Conservation (phyloP, 2,888 invertebrate species). For the Octonoba sinensis region DNA sequence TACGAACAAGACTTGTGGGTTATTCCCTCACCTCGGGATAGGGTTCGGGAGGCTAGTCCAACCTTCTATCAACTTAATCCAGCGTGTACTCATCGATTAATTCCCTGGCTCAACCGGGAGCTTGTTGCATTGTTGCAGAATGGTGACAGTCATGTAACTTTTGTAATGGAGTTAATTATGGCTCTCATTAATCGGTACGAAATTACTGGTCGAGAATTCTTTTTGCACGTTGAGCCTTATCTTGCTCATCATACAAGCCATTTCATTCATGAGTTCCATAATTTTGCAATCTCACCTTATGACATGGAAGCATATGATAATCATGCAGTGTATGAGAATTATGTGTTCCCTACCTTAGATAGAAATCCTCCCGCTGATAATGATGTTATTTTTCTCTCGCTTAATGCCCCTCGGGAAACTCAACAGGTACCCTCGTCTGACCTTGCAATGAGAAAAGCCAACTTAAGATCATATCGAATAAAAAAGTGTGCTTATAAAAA, state of each 20-base stretch:
- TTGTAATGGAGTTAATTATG: conserved; percentile 80
- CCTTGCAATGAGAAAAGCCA: background rate
- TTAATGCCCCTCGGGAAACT: background rate
- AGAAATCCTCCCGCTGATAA: conserved; percentile 10
- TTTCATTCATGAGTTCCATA: conserved; percentile 89
- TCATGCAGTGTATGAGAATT: conserved; percentile 69
- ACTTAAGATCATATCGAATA: background rate
- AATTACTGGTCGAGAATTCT: conserved; percentile 76
- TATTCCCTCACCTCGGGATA: conserved; percentile 78
- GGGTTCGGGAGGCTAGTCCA: conserved; percentile 81
- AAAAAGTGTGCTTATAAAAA: background rate
- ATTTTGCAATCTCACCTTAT: conserved; percentile 87
- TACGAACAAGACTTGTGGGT: conserved; percentile 85
- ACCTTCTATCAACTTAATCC: conserved; percentile 76
- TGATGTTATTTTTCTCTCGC: conserved; percentile 37
- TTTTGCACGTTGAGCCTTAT: conserved; percentile 78
- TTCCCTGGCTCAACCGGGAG: conserved; percentile 91
- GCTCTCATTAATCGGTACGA: conserved; percentile 77
- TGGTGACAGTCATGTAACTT: conserved; percentile 70
- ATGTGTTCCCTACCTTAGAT: background rate
- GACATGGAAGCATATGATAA: conserved; percentile 81
- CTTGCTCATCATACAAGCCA: conserved; percentile 83
- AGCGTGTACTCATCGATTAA: conserved; percentile 83
- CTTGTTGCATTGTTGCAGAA: conserved; percentile 77
- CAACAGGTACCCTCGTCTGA: background rate